These are phyloP conservation scores for Lithobates sylvaticus DNA, from an alignment of 2,797 vertebrate species.

Conservation along the genomic window DNA sequence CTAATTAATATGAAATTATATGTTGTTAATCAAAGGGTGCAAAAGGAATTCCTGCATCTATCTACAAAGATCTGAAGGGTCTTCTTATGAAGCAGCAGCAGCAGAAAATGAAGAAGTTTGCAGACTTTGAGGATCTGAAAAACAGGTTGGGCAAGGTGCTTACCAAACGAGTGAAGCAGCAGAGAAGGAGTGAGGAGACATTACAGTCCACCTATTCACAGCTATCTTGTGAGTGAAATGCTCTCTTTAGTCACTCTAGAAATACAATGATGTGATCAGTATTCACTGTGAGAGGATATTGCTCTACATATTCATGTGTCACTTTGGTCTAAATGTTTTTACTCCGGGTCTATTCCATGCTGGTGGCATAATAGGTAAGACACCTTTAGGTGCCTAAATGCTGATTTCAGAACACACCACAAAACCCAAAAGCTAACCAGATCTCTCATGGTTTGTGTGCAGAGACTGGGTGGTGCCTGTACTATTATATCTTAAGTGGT, in stretches of 20 bases:
- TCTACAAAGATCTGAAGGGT: slow-evolving; percentile 65
- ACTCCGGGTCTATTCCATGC: too few species aligned
- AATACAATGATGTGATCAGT: not conserved
- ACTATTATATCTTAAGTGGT: too few species aligned
- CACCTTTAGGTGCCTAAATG: too few species aligned
- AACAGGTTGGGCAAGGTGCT: slow-evolving; percentile 62
- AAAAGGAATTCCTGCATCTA: slow-evolving; percentile 70
- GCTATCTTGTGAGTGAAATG: slow-evolving; percentile 57
- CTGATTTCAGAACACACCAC: too few species aligned
- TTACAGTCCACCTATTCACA: slow-evolving; percentile 5
- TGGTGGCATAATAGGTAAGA: too few species aligned
- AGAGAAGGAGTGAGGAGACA: slow-evolving; percentile 43
- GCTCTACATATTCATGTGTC: too few species aligned
- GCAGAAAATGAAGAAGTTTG: slow-evolving; percentile 67
- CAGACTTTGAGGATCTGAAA: slow-evolving; percentile 67
- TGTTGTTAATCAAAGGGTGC: slow-evolving; percentile 60
- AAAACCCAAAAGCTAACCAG: too few species aligned
- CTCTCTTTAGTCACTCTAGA: not conserved
- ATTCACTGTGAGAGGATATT: too few species aligned
- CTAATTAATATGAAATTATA: not conserved
- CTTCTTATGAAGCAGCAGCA: slow-evolving; percentile 68
- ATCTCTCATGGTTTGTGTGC: too few species aligned
- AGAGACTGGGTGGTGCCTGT: too few species aligned
- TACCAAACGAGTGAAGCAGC: slow-evolving; percentile 60
- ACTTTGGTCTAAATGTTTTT: too few species aligned